Evolutionary conservation across 1,140 invertebrate genomes (phyloP).

Genomic region (Melitaea cinxia): DNA sequence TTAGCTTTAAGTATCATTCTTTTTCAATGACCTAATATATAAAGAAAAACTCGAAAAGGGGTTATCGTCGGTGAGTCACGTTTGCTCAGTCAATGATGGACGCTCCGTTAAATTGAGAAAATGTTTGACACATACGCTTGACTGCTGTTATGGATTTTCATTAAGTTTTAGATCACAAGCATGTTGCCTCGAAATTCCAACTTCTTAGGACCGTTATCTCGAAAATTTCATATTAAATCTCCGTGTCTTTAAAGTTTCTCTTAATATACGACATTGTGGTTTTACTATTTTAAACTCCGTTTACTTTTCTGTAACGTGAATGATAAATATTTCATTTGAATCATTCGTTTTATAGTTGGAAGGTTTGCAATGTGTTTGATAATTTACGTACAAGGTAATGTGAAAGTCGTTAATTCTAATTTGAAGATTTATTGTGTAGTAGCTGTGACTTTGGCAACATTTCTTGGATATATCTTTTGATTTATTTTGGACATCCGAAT

Average conservation of each 20-base stretch:
- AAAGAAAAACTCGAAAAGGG: not conserved
- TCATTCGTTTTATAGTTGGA: too few species aligned
- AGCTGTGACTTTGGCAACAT: too few species aligned
- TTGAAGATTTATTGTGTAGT: too few species aligned
- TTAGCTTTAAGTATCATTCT: too few species aligned
- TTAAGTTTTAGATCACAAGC: slow-evolving; percentile 22
- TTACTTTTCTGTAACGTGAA: not conserved
- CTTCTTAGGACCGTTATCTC: slow-evolving; percentile 12
- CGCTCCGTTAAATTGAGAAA: slow-evolving; percentile 9
- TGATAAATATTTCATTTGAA: too few species aligned
- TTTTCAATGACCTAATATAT: too few species aligned
- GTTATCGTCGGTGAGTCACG: not conserved
- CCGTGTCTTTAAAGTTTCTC: slow-evolving; percentile 16
- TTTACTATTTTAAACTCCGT: not conserved
- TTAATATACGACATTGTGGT: slow-evolving; percentile 23
- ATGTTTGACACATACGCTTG: slow-evolving; percentile 6
- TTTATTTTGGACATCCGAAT: too few species aligned
- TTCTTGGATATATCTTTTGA: too few species aligned
- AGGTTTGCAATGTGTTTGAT: too few species aligned
- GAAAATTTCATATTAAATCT: slow-evolving; percentile 28
- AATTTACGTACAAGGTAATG: too few species aligned
- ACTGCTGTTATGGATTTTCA: slow-evolving; percentile 17
- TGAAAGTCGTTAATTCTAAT: too few species aligned
- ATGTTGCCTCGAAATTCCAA: slow-evolving; percentile 12
- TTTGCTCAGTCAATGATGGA: slow-evolving; percentile 9